Evolutionary conservation across 2,113 vertebrate species (phyloP).

Genomic region (Dasypus novemcinctus): DNA sequence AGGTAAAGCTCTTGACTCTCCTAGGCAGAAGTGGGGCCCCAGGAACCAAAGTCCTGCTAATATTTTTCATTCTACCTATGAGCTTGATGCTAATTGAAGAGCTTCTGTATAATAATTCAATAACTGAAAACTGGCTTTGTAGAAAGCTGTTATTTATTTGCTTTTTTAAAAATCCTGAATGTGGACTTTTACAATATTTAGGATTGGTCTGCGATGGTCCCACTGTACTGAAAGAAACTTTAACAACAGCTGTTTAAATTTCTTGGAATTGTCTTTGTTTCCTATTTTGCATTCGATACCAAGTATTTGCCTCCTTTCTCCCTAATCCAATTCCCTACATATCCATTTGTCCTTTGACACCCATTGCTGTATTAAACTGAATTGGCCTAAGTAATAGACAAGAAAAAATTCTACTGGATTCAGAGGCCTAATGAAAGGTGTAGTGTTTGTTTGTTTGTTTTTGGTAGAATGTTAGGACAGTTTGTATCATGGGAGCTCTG

Average conservation of each 20-base stretch:
- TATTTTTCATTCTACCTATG: not conserved
- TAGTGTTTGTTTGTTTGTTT: not conserved
- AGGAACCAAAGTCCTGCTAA: not conserved
- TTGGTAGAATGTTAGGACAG: not conserved
- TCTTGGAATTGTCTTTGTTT: not conserved
- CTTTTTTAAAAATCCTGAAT: not conserved
- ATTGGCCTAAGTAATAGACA: not conserved
- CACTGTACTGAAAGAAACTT: not conserved
- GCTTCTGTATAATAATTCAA: not conserved
- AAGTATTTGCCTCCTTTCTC: not conserved
- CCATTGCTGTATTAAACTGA: not conserved
- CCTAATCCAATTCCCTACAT: not conserved
- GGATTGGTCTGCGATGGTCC: conserved; percentile 9
- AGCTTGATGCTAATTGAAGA: not conserved
- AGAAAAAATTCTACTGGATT: not conserved
- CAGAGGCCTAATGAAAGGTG: not conserved
- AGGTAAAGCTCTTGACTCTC: not conserved
- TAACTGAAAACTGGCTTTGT: not conserved
- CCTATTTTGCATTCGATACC: not conserved
- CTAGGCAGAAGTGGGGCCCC: not conserved
- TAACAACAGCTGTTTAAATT: not conserved
- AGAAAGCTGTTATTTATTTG: not conserved
- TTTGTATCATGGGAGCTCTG: not conserved
- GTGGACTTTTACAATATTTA: not conserved
- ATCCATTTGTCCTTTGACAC: not conserved